Evolutionary conservation across 37 sponge, comb jelly and placozoan species (phyloP).

Genomic region (Diacarnus erythraeanus): DNA sequence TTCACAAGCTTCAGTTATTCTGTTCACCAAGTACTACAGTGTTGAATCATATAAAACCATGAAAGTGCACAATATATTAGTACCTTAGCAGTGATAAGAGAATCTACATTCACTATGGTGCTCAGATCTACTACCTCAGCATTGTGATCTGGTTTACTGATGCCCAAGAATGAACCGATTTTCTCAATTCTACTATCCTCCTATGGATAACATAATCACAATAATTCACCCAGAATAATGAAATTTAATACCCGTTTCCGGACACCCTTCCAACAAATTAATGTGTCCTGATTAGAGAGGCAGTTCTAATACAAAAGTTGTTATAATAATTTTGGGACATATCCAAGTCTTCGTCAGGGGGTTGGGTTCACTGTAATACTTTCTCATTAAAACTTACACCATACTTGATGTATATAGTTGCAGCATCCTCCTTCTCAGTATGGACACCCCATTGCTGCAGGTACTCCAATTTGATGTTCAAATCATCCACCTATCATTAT

Average conservation of each 20-base stretch:
- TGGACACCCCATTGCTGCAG: not conserved
- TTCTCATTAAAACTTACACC: not conserved
- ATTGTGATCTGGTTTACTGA: not conserved
- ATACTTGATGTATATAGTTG: not conserved
- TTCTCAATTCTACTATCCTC: conserved; percentile 9
- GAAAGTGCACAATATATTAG: not conserved
- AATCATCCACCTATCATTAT: conserved; percentile 14
- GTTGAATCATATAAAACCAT: not conserved
- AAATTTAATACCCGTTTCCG: too few species aligned
- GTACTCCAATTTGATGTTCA: conserved; percentile 3
- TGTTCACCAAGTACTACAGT: not conserved
- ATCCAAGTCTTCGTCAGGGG: too few species aligned
- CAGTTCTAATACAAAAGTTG: too few species aligned
- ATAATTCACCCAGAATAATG: too few species aligned
- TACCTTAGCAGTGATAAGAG: conserved; percentile 1
- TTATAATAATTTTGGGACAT: too few species aligned
- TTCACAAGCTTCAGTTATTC: conserved; percentile 7
- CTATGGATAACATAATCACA: not conserved
- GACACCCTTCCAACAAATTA: too few species aligned
- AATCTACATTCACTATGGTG: not conserved
- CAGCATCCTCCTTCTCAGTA: not conserved
- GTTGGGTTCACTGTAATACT: too few species aligned
- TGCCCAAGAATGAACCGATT: conserved; percentile 3
- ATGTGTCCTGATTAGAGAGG: too few species aligned
- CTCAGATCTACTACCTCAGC: not conserved